Percentiles rank a stretch among this genome's conserved stretches.
Conservation (phyloP, 2,888 invertebrate genomes). For the Yponomeuta cagnagella region DNA sequence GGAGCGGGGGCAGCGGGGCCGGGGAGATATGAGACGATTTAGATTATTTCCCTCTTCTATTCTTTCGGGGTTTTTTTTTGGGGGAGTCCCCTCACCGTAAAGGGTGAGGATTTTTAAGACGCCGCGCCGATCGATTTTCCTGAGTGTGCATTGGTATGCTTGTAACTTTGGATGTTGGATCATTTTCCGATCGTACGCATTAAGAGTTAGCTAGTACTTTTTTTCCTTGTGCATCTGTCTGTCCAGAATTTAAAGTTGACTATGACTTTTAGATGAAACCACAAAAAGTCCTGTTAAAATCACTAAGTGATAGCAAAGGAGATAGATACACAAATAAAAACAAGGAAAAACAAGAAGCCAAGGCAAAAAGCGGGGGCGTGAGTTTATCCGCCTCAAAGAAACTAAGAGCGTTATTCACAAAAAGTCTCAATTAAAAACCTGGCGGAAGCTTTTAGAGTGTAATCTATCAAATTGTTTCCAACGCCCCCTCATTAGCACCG, state of each 20-base stretch:
- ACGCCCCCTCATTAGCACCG: constrained; percentile 75
- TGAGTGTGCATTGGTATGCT: constrained; percentile 74
- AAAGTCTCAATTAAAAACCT: constrained; percentile 76
- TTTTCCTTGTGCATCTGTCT: too few species aligned
- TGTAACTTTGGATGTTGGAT: constrained; percentile 47
- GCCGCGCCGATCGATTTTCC: constrained; percentile 71
- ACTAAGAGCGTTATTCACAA: constrained; percentile 72
- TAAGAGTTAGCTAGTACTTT: neutral
- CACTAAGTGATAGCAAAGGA: too few species aligned
- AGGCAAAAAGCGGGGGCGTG: constrained; percentile 51
- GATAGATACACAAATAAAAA: neutral
- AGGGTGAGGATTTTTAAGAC: constrained; percentile 77
- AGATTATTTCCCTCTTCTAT: constrained; percentile 76
- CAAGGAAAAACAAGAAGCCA: neutral
- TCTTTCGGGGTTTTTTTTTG: constrained; percentile 69
- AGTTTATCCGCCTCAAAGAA: constrained; percentile 45
- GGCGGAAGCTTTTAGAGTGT: constrained; percentile 77
- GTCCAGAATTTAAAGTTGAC: too few species aligned
- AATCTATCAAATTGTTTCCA: constrained; percentile 76
- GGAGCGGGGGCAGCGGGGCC: constrained; percentile 31
- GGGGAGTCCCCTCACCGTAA: constrained; percentile 70
- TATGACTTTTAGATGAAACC: too few species aligned
- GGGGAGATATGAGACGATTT: constrained; percentile 75
- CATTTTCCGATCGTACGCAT: neutral
- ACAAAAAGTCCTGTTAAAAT: too few species aligned